Base-by-base conservation (phyloP, 2,888 invertebrate species). In the Lypha dubia region DNA sequence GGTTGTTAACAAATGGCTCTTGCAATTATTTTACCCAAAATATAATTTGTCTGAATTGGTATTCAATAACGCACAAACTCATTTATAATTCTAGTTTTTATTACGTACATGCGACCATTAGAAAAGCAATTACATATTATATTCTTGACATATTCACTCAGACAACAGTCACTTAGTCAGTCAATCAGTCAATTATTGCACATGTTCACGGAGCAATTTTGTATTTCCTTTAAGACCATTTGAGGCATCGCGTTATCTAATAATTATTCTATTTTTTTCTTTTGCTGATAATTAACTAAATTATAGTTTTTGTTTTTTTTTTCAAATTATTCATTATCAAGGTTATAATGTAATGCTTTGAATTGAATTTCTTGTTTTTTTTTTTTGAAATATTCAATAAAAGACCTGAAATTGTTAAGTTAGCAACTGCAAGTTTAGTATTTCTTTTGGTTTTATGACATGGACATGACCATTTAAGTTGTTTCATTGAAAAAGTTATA, bases 81-180 rank as follows among this genome's bases (percentile, higher is more conserved):
- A 49, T 20, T 11, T 13, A 13, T 67, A 76, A 67, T 76, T 76
- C 75, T 76, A 67, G 58, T 67, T 49, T 58, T 67, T n/a, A 67
- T 79, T 79, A 79, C 56, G 58, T 56, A 79, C 71, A 65, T 49
- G n/a, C n/a, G n/a, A 32, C 67, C 1, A 71, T 71, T 79, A 63
- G 63, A 53, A 71, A 63, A 79, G 53, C 53, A 56, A 79, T 71
- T 79, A 79, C 53, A 32, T 49, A 79, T 71, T 79, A 79, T 63
- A 32, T 49, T 35, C 20, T 28, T n/a, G 13, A 56, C 35, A 53
- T n/a, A 15, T 17, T 24, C 63, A 11, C 13, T 11, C 28, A 28
- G n/a, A n/a, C n/a, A 4, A 4, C 28, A 28, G 28, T 28, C 28
- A 28, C 2, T 28, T 2, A 28, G n/a, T n/a, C 63, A 11, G 38